phyloP scores from a whole-genome alignment of 92 coral and sea anemone genomes.

The Bergia sp. region DNA sequence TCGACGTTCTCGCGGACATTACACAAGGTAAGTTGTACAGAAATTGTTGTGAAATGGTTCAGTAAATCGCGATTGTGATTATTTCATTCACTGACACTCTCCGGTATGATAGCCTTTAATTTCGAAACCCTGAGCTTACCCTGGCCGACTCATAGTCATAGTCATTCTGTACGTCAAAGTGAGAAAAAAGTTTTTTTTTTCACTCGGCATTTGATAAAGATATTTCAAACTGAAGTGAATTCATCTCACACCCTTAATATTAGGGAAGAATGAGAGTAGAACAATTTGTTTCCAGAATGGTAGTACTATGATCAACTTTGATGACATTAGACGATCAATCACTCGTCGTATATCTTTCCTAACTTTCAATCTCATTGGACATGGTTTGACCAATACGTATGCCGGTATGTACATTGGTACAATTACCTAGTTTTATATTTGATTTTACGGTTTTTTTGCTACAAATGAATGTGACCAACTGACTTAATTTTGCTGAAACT shows the following conservation, averaged over 20 bases:
- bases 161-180: not conserved
- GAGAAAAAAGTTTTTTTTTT: not conserved
- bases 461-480: too few relatives aligned
- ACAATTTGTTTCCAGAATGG: too few relatives aligned
- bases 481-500: too few relatives aligned
- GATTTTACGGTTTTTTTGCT: too few relatives aligned
- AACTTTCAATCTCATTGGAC: not conserved
- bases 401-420: not conserved
- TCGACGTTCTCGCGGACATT: not conserved
- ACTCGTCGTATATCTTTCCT: not conserved
- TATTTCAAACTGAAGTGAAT: too few relatives aligned
- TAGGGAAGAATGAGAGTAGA: too few relatives aligned
- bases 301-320: too few relatives aligned
- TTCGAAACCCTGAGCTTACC: not conserved
- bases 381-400: not conserved
- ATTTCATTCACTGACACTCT: not conserved
- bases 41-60: not conserved
- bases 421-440: too few relatives aligned
- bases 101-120: not conserved
- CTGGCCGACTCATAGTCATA: not conserved
- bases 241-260: too few relatives aligned
- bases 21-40: slow-evolving; percentile 11
- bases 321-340: too few relatives aligned
- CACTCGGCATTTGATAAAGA: not conserved
- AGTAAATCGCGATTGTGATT: not conserved